phyloP scores from a whole-genome alignment of 2,113 vertebrate species.

The Rhynchomys soricoides region DNA sequence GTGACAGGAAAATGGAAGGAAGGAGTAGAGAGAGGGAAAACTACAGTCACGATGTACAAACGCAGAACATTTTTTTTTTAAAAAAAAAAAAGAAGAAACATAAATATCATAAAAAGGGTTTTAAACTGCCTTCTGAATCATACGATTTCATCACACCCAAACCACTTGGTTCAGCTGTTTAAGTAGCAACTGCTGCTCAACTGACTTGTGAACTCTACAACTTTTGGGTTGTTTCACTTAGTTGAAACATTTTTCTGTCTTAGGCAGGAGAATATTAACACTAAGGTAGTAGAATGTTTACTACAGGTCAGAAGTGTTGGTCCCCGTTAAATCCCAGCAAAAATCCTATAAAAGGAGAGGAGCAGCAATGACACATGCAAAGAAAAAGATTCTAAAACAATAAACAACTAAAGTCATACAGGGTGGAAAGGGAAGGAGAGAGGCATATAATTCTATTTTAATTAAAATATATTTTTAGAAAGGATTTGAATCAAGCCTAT shows the following conservation, averaged over 20 bases:
- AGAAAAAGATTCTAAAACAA: constrained; percentile 7
- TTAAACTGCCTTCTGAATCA: constrained; percentile 3
- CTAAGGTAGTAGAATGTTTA: neutral
- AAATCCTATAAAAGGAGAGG: neutral
- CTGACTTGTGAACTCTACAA: neutral
- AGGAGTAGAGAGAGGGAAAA: neutral
- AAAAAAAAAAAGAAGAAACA: neutral
- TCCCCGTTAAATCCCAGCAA: constrained; percentile 1
- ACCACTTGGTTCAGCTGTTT: neutral
- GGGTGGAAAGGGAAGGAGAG: neutral
- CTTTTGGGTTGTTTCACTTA: neutral
- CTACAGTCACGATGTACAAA: neutral
- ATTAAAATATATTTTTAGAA: neutral
- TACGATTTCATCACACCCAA: neutral
- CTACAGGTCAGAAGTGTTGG: neutral
- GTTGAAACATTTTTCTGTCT: neutral
- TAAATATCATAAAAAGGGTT: neutral
- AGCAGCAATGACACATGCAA: neutral
- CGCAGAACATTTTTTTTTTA: neutral
- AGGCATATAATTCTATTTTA: neutral
- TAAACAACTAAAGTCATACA: neutral
- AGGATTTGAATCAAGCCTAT: constrained; percentile 14
- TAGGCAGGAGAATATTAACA: constrained; percentile 51
- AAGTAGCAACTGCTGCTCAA: neutral
- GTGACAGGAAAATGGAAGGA: neutral